phyloP scores from a whole-genome alignment of 1,140 invertebrate species.

The Ceratosolen solmsi region DNA sequence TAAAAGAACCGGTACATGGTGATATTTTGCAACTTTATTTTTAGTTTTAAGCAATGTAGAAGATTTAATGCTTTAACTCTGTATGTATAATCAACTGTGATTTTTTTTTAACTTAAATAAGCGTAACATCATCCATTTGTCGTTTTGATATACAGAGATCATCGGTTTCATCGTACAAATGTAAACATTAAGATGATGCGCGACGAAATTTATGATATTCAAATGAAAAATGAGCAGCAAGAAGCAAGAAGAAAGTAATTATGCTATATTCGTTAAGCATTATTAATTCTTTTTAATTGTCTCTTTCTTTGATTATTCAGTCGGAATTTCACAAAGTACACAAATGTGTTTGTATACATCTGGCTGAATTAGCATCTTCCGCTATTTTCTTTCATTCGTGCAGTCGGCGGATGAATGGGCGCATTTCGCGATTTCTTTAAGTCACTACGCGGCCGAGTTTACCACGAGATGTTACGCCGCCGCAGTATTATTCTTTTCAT shows the following conservation, averaged over 20 bases:
- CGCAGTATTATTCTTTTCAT: constrained; percentile 31
- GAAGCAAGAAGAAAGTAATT: not conserved
- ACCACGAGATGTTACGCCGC: constrained; percentile 39
- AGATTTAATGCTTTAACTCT: not conserved
- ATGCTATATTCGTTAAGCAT: not conserved
- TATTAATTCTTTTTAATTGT: not conserved
- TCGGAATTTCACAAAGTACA: not conserved
- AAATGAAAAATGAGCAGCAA: not conserved
- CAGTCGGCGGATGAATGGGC: constrained; percentile 38
- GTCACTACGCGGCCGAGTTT: constrained; percentile 40
- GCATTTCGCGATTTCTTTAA: constrained; percentile 54
- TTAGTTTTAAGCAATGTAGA: not conserved
- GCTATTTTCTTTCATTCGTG: not conserved
- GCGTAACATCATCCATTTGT: not conserved
- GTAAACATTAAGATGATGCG: not conserved
- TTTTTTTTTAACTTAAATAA: not conserved
- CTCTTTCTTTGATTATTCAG: not conserved
- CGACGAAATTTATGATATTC: not conserved
- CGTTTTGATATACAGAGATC: not conserved
- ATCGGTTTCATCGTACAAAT: not conserved
- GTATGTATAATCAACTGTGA: not conserved
- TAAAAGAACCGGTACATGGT: too few species aligned
- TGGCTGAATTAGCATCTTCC: constrained; percentile 8
- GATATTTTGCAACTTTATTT: not conserved
- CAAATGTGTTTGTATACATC: not conserved